A percentile compares a stretch with the other conserved stretches of the same genome.
Evolutionary conservation across 2,113 vertebrate species (phyloP).

Genomic region (Echinops telfairi): DNA sequence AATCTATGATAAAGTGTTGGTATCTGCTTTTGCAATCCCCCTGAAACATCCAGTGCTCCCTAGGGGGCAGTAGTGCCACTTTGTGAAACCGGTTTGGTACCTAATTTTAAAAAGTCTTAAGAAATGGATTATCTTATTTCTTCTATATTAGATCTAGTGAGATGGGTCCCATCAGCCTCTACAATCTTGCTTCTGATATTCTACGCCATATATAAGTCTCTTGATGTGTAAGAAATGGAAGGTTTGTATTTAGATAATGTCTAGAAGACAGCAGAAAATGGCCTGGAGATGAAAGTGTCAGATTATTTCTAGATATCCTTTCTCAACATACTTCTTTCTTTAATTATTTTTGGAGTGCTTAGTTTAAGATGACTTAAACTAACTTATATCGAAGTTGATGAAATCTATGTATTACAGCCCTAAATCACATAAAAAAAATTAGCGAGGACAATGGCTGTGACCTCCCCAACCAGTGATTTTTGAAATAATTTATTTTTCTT

Average conservation of each 20-base stretch:
- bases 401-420: not conserved
- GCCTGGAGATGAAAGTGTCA: not conserved
- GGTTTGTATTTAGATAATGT: constrained; percentile 4
- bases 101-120: not conserved
- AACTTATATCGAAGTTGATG: not conserved
- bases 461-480: not conserved
- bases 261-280: constrained; percentile 54
- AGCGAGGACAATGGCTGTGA: not conserved
- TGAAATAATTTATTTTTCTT: not conserved
- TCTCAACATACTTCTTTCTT: not conserved
- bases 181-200: not conserved
- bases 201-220: not conserved
- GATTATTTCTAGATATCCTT: not conserved
- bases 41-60: no score
- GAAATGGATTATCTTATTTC: not conserved
- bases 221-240: constrained; percentile 25
- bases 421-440: not conserved
- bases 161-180: not conserved
- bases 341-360: not conserved
- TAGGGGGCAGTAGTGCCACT: no score
- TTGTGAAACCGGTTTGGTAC: no score
- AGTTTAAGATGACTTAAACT: not conserved
- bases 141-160: not conserved
- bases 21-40: no score
- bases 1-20: no score